These are phyloP conservation scores for Tetramorium parvispinum DNA, from an alignment of 1,140 invertebrate genomes.

Conservation along the genomic window DNA sequence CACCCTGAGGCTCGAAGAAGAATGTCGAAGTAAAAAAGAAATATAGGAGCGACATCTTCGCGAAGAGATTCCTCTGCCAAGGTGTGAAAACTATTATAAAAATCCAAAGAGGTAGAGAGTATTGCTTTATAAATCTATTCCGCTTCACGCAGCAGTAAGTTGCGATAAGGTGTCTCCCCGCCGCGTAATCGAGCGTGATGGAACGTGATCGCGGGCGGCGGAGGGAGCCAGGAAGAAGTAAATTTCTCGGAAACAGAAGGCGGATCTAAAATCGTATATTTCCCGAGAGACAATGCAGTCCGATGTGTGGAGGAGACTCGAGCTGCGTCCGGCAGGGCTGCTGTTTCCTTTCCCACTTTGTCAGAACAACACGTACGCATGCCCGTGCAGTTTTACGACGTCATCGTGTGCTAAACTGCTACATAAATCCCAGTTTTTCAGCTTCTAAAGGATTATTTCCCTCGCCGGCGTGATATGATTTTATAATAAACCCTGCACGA, in stretches of 20 bases:
- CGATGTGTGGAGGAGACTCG: conserved; percentile 46
- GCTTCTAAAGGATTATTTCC: conserved; percentile 51
- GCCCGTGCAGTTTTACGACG: conserved; percentile 70
- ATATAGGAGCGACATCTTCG: not conserved
- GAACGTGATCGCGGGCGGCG: conserved; percentile 36
- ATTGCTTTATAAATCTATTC: conserved; percentile 25
- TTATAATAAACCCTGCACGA: conserved; percentile 35
- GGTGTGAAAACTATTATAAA: conserved; percentile 21
- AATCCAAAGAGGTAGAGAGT: not conserved
- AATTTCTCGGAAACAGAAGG: conserved; percentile 68
- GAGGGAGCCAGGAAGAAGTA: conserved; percentile 48
- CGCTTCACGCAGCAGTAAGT: conserved; percentile 33
- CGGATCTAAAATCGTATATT: conserved; percentile 68
- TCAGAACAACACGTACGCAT: conserved; percentile 69
- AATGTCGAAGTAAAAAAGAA: not conserved
- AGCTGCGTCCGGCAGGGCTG: conserved; percentile 38
- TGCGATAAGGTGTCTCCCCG: conserved; percentile 25
- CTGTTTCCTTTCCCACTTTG: conserved; percentile 63
- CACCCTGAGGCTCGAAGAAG: not conserved
- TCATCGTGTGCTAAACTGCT: conserved; percentile 65
- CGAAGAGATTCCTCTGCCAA: not conserved
- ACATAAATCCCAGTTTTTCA: conserved; percentile 69
- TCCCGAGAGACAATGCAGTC: conserved; percentile 56
- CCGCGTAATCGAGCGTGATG: conserved; percentile 43
- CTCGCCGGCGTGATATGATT: conserved; percentile 59